Base-by-base conservation (phyloP, 2,797 vertebrate species). In the Melanogrammus aeglefinus region DNA sequence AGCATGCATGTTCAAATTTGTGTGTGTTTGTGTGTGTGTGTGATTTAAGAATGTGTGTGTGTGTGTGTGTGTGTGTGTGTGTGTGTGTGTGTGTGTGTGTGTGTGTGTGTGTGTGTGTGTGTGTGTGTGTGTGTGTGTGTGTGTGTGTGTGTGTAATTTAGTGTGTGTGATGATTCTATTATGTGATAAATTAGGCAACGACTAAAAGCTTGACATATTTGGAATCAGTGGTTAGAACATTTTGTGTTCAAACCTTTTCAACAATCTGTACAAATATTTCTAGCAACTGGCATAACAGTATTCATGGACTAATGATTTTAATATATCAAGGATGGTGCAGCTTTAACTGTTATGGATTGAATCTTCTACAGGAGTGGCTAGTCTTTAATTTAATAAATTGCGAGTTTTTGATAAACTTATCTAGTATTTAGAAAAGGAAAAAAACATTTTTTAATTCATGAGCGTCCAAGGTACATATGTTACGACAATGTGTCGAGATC, bases 371-470 rank as follows among this genome's bases (percentile, higher is more conserved):
- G 2, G 2, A 35, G 70, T 33, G 27, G 79, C 12, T 69, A 10
- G 63, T 76, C 75, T 83, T 79, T 82, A 2, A 84, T 12, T 41
- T 82, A 41, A 39, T 77, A 71, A 18, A n/a, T 63, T 77, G 80
- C 74, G 27, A 75, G n/a, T 66, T 38, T 78, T 66, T 3, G 82
- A 18, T 33, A 27, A 74, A 0, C 8, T 10, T 69, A 69, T 33
- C 12, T 51, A 13, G n/a, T 39, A 69, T 69, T 69, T 27, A 27
- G 63, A 36, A 74, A 9, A n/a, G n/a, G n/a, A n/a, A n/a, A n/a
- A n/a, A n/a, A n/a, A n/a, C 7, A n/a, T 63, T n/a, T 24, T 66
- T 47, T 1, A 47, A 57, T 57, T 66, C 24, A 66, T 29, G 63
- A 69, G 24, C n/a, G 9, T 69, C 27, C 24, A 27, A 69, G 7